Evolutionary conservation across 2,797 vertebrate genomes (phyloP).

Genomic region (Gambelia wislizenii): DNA sequence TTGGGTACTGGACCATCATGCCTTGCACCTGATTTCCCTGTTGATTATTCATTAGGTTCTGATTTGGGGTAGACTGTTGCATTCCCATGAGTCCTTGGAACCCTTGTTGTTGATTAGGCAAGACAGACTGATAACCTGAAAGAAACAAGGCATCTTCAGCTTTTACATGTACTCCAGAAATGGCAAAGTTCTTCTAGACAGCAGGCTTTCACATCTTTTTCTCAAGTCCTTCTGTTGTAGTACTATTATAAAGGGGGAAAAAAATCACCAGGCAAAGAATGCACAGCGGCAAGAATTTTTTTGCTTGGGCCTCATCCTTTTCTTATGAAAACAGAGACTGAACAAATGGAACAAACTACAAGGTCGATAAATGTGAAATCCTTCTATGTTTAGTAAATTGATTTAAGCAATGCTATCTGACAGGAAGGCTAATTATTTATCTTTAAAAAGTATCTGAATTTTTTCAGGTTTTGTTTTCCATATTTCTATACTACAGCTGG

Average conservation of each 20-base stretch:
- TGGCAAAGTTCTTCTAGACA: neutral
- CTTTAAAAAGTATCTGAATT: neutral
- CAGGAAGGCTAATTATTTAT: neutral
- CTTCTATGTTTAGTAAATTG: neutral
- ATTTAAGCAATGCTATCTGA: neutral
- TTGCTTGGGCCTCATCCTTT: neutral
- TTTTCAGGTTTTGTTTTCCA: neutral
- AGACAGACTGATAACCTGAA: slow-evolving; percentile 86
- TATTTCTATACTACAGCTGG: neutral
- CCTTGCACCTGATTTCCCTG: slow-evolving; percentile 85
- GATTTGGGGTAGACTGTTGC: slow-evolving; percentile 86
- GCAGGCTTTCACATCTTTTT: neutral
- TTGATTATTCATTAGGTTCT: slow-evolving; percentile 81
- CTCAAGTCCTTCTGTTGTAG: neutral
- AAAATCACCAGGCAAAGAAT: slow-evolving; percentile 40
- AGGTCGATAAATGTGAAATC: neutral
- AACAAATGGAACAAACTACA: no score
- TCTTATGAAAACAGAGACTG: neutral
- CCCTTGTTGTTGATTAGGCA: slow-evolving; percentile 84
- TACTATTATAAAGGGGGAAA: slow-evolving; percentile 53
- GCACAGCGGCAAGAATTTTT: neutral
- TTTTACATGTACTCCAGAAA: rapidly evolving
- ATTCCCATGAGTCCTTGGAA: slow-evolving; percentile 85
- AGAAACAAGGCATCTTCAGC: slow-evolving; percentile 35
- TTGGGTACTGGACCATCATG: slow-evolving; percentile 88